Evolutionary conservation across 2,888 invertebrate species (phyloP), one percentile per base, ranked within the genome.

Genomic region (Megastigmus dorsalis): DNA sequence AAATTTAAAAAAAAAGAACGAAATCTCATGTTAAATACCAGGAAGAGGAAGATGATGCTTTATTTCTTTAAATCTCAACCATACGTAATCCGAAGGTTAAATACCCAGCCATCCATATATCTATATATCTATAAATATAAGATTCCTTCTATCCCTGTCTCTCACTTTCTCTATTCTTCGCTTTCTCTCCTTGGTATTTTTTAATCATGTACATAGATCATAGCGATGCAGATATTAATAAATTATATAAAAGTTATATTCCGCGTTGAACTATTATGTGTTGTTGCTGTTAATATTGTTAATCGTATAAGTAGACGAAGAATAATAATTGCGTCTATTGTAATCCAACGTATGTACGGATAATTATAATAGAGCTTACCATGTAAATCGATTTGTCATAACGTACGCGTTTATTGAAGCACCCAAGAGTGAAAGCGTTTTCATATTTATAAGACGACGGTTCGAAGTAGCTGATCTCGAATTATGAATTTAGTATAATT

Each of bases 241-340:
- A 74, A 59, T 70, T 38, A 66, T 70, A 71, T 55, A 75, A 66
- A 69, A 48, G 75, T 60, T 73, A 77, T 67, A 70, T 70, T 84
- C 82, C 82, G 81, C 81, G 85, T 86, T 87, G 82, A 85, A 81
- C 82, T 84, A 87, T 84, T 85, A 85, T 84, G 85, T 87, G 87
- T 86, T 87, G 84, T 87, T 87, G 87, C 83, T 86, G 87, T 88
- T 87, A 84, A 86, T 88, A 87, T 88, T 88, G 84, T 86, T 87
- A 84, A 85, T 79, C 78, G 79, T 86, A 83, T 67, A 83, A 75
- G 66, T 84, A 82, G 74, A 67, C 45, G 55, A 68, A 65, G 76
- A 76, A 76, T 72, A 60, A 59, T 78, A 68, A 18, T 3, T 23
- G 18, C 30, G 57, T 78, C 68, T 77, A 74, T 76, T 75, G 77